Conservation (phyloP, 2,888 invertebrate genomes). For the Perizoma affinitatum region DNA sequence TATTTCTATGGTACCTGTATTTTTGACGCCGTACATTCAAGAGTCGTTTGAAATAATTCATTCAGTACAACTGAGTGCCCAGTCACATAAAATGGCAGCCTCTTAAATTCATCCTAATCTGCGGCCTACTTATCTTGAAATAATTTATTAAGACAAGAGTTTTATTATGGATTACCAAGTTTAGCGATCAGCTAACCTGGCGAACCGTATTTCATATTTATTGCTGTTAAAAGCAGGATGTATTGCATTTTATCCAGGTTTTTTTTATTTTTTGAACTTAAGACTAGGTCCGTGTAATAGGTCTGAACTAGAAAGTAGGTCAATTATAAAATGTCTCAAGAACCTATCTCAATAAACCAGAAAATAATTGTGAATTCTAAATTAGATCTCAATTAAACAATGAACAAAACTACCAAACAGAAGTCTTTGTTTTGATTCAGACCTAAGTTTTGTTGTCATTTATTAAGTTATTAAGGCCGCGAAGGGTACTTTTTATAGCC, state of each 20-base stretch:
- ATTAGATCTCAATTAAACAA: slow-evolving; percentile 17
- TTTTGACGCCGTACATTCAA: neutral
- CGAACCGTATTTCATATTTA: slow-evolving; percentile 35
- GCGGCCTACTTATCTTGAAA: slow-evolving; percentile 30
- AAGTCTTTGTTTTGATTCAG: slow-evolving; percentile 32
- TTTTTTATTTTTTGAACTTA: slow-evolving; percentile 6
- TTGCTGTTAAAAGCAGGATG: slow-evolving; percentile 34
- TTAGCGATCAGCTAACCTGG: slow-evolving; percentile 42
- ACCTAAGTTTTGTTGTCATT: slow-evolving; percentile 39
- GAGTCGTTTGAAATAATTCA: slow-evolving; percentile 8
- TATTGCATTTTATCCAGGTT: slow-evolving; percentile 31
- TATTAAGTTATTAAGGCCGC: slow-evolving; percentile 42
- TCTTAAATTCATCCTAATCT: slow-evolving; percentile 34
- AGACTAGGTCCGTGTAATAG: no score
- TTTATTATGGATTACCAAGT: slow-evolving; percentile 49
- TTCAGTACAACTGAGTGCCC: slow-evolving; percentile 19
- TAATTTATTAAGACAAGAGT: slow-evolving; percentile 50
- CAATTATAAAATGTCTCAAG: no score
- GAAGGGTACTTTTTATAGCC: slow-evolving; percentile 42
- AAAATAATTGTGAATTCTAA: slow-evolving; percentile 3
- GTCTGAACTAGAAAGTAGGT: no score
- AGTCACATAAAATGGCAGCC: slow-evolving; percentile 22
- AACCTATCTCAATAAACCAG: no score
- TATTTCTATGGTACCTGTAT: no score
- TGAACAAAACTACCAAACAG: slow-evolving; percentile 9